Evolutionary conservation across 2,113 vertebrate species (phyloP).

Genomic region (Damaliscus lunatus): DNA sequence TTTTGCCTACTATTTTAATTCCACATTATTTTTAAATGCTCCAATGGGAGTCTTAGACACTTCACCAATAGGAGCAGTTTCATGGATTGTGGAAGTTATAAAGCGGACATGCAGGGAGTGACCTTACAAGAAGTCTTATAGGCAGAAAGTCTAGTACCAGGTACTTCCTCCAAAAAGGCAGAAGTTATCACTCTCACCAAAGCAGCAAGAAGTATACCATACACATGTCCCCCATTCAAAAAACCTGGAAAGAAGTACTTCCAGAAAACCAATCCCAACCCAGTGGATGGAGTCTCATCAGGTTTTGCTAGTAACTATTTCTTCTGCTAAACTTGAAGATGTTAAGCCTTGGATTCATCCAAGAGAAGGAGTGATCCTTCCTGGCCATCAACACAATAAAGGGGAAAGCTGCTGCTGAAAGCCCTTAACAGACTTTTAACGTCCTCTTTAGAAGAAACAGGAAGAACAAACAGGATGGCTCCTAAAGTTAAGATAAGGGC

Average conservation of each 20-base stretch:
- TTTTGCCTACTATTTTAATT: neutral
- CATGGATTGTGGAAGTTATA: neutral
- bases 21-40: neutral
- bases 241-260: neutral
- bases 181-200: neutral
- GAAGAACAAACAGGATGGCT: neutral
- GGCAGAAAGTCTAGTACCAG: neutral
- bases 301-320: neutral
- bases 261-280: neutral
- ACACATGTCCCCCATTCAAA: neutral
- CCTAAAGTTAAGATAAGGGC: neutral
- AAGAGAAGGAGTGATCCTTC: neutral
- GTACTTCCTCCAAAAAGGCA: neutral
- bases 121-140: neutral
- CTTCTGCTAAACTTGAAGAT: neutral
- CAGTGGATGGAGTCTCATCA: neutral
- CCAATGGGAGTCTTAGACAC: neutral
- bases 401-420: neutral
- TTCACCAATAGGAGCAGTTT: neutral
- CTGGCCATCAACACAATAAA: neutral
- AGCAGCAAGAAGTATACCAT: neutral
- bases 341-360: neutral
- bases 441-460: neutral
- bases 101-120: neutral
- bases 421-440: neutral